Evolutionary conservation across 1,140 invertebrate species (phyloP).

Genomic region (Zaprionus vittiger): DNA sequence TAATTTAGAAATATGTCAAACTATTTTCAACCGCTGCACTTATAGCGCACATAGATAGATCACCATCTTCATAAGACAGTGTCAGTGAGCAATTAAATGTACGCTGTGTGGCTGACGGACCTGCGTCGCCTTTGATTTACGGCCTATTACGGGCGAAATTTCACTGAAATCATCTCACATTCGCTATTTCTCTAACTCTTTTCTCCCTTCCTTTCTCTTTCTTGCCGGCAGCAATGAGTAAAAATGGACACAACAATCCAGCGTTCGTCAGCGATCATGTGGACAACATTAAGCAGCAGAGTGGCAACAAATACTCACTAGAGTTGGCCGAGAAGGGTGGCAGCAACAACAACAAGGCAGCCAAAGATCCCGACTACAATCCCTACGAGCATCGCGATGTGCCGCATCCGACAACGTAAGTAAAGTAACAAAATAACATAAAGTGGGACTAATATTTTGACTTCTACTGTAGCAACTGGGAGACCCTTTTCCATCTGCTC

Average conservation of each 20-base stretch:
- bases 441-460: slow-evolving; percentile 33
- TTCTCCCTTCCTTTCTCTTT: background rate
- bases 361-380: slow-evolving; percentile 85
- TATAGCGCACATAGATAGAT: slow-evolving; percentile 25
- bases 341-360: slow-evolving; percentile 71
- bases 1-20: slow-evolving; percentile 78
- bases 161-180: slow-evolving; percentile 7
- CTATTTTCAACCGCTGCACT: slow-evolving; percentile 68
- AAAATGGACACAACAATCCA: slow-evolving; percentile 81
- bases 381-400: slow-evolving; percentile 88
- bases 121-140: slow-evolving; percentile 31
- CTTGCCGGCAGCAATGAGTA: slow-evolving; percentile 65
- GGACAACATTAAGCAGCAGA: slow-evolving; percentile 62
- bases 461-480: slow-evolving; percentile 87
- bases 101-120: background rate
- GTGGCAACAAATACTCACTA: slow-evolving; percentile 73
- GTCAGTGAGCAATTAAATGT: slow-evolving; percentile 48
- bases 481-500: slow-evolving; percentile 92
- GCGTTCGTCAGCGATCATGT: slow-evolving; percentile 72
- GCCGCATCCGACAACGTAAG: slow-evolving; percentile 90
- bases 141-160: slow-evolving; percentile 24
- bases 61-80: slow-evolving; percentile 33
- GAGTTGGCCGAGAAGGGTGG: slow-evolving; percentile 85
- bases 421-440: slow-evolving; percentile 29
- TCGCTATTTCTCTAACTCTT: background rate